Conservation (phyloP, 2,797 vertebrate genomes). For the Trematomus bernacchii region DNA sequence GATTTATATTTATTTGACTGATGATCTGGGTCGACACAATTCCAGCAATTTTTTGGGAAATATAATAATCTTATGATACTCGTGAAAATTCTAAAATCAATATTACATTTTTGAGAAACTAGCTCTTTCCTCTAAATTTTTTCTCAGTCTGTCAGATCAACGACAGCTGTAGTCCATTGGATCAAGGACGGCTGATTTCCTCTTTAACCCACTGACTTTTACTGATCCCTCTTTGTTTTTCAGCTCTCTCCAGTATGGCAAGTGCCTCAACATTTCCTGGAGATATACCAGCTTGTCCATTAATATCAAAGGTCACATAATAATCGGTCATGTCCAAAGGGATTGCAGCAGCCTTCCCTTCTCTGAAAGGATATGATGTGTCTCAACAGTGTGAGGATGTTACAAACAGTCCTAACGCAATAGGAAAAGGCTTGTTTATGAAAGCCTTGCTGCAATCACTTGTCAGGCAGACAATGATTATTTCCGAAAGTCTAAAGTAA, state of each 20-base stretch:
- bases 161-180: not conserved
- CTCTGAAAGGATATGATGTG: slow-evolving; percentile 3
- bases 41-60: not conserved
- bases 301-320: slow-evolving; percentile 37
- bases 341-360: not conserved
- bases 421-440: slow-evolving; percentile 18
- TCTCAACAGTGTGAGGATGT: slow-evolving; percentile 13
- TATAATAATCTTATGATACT: no score
- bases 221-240: not conserved
- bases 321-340: not conserved
- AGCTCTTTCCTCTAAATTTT: not conserved
- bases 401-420: not conserved
- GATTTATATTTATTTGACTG: not conserved
- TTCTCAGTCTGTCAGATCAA: not conserved
- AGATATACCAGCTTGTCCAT: not conserved
- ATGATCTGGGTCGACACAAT: not conserved
- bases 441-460: slow-evolving; percentile 11
- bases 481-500: slow-evolving; percentile 13
- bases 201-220: not conserved
- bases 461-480: slow-evolving; percentile 22
- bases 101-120: not conserved
- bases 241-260: not conserved
- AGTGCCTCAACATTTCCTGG: slow-evolving; percentile 31
- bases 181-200: not conserved
- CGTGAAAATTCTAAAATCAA: not conserved